A percentile compares a stretch with the other conserved stretches of the same genome.
phyloP scores from a whole-genome alignment of 2,797 vertebrate genomes.

The Cyclopterus lumpus region DNA sequence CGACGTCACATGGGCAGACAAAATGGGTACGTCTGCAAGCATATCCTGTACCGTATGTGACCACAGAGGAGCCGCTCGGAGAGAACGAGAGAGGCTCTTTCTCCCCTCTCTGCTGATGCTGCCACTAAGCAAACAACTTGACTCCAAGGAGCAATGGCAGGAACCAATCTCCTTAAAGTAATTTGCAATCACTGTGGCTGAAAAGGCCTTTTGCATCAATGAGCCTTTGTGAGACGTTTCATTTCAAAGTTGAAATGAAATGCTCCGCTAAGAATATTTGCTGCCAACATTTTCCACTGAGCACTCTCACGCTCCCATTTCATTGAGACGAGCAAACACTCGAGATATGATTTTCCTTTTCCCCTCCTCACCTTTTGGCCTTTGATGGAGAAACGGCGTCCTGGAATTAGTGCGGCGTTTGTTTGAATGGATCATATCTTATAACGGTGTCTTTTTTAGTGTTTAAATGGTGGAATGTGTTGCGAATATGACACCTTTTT shows the following conservation, averaged over 20 bases:
- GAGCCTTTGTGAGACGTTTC: conserved; percentile 65
- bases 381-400: neutral
- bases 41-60: conserved; percentile 10
- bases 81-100: neutral
- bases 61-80: neutral
- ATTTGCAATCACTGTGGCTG: conserved; percentile 73
- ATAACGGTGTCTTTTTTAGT: conserved; percentile 7
- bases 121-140: conserved; percentile 50
- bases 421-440: conserved; percentile 16
- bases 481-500: conserved; percentile 23
- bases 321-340: conserved; percentile 47
- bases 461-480: conserved; percentile 16
- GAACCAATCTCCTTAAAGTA: conserved; percentile 75
- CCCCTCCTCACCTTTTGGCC: conserved; percentile 13
- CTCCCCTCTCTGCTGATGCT: conserved; percentile 57
- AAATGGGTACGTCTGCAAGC: conserved; percentile 15
- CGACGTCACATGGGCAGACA: conserved; percentile 18
- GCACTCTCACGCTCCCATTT: conserved; percentile 33
- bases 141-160: conserved; percentile 58
- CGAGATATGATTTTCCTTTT: conserved; percentile 11
- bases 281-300: conserved; percentile 36
- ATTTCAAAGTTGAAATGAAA: conserved; percentile 63
- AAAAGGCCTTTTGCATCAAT: conserved; percentile 69
- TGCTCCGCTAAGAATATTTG: conserved; percentile 46
- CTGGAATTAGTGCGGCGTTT: conserved; percentile 7